These are phyloP conservation scores for Metalampra italica DNA, from an alignment of 2,888 invertebrate genomes.

Conservation along the genomic window DNA sequence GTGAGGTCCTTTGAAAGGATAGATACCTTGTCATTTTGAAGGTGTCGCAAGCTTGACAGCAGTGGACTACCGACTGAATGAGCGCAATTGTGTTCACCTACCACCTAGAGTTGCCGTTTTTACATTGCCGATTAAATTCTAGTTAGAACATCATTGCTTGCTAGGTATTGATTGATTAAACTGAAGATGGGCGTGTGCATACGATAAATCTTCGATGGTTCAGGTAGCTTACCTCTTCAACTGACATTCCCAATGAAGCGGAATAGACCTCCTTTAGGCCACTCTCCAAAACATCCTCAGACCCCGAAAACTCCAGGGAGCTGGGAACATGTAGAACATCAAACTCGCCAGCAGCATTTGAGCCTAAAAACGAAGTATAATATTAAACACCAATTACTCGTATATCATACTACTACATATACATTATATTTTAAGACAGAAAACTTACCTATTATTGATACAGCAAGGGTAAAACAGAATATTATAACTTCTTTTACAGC, in stretches of 20 bases:
- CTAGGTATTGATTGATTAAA: no score
- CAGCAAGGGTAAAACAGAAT: slow-evolving; percentile 54
- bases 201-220: no score
- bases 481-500: slow-evolving; percentile 56
- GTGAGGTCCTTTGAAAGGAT: no score
- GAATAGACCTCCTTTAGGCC: slow-evolving; percentile 84
- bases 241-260: slow-evolving; percentile 85
- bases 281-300: slow-evolving; percentile 80
- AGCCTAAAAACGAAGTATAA: slow-evolving; percentile 43
- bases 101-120: no score
- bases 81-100: no score
- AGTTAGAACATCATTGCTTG: no score
- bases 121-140: no score
- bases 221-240: slow-evolving; percentile 75
- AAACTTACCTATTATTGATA: slow-evolving; percentile 60
- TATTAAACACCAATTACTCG: background rate
- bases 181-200: no score
- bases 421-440: slow-evolving; percentile 2
- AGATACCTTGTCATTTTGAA: no score
- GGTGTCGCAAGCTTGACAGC: no score
- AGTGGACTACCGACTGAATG: no score
- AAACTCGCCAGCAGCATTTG: slow-evolving; percentile 82
- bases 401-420: no score
- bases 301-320: slow-evolving; percentile 83
- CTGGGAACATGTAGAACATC: slow-evolving; percentile 83